These are phyloP conservation scores for Cecidostiba fungosa DNA, from an alignment of 2,888 invertebrate species.

Conservation along the genomic window DNA sequence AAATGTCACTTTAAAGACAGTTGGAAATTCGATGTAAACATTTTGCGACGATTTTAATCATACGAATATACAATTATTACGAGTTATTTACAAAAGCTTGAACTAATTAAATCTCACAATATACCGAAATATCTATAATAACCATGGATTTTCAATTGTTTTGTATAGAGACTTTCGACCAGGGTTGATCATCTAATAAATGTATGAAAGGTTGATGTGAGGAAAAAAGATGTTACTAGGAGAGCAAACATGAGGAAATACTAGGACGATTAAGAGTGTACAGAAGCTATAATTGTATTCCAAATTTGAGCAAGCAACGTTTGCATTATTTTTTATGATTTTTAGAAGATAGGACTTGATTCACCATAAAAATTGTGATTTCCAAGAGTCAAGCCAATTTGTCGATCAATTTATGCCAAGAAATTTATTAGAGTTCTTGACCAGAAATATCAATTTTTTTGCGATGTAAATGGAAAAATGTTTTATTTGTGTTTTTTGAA, in stretches of 20 bases:
- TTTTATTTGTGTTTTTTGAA: constrained; percentile 52
- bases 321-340: constrained; percentile 46
- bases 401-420: constrained; percentile 27
- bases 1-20: constrained; percentile 26
- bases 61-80: not conserved
- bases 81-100: constrained; percentile 2
- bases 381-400: constrained; percentile 11
- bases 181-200: constrained; percentile 7
- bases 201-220: constrained; percentile 17
- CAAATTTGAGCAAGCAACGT: constrained; percentile 25
- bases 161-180: constrained; percentile 33
- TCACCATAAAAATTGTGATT: constrained; percentile 40
- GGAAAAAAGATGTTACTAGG: not conserved
- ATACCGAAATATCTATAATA: not conserved
- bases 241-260: not conserved
- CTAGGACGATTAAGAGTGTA: constrained; percentile 33
- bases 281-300: constrained; percentile 34
- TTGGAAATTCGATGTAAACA: not conserved
- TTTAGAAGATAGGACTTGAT: constrained; percentile 56
- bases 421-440: constrained; percentile 16
- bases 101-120: not conserved
- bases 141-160: constrained; percentile 23
- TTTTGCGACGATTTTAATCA: not conserved
- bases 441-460: constrained; percentile 27
- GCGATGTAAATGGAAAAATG: constrained; percentile 32